Conservation (phyloP, 2,797 vertebrate species). For the Acanthopagrus latus region DNA sequence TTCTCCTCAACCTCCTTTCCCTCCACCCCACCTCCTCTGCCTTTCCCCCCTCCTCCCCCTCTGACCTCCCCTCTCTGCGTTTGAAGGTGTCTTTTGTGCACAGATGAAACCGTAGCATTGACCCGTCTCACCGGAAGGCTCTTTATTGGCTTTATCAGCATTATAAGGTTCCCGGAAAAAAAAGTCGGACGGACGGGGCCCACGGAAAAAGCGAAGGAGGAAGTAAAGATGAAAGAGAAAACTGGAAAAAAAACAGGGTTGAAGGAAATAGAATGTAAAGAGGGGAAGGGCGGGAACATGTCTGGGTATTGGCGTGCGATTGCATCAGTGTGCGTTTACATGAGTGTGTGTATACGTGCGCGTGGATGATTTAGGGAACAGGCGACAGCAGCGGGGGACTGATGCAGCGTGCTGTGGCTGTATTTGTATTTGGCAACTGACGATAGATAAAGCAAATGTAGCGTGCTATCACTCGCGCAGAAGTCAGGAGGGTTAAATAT, state of each 20-base stretch:
- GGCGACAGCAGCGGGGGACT: slow-evolving; percentile 57
- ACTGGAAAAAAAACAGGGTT: background rate
- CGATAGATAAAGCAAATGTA: slow-evolving; percentile 70
- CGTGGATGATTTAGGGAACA: slow-evolving; percentile 53
- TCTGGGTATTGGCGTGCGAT: slow-evolving; percentile 68
- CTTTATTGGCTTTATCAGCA: slow-evolving; percentile 70
- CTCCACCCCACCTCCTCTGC: background rate
- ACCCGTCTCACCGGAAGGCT: slow-evolving; percentile 61
- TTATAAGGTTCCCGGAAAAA: slow-evolving; percentile 25
- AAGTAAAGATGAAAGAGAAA: slow-evolving; percentile 48
- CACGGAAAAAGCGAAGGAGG: background rate
- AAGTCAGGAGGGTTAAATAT: slow-evolving; percentile 65
- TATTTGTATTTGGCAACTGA: slow-evolving; percentile 58
- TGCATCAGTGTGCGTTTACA: slow-evolving; percentile 70
- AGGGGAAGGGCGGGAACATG: slow-evolving; percentile 37
- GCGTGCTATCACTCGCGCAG: slow-evolving; percentile 58
- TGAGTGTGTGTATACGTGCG: slow-evolving; percentile 7
- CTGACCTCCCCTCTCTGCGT: slow-evolving; percentile 44
- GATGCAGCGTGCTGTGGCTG: slow-evolving; percentile 53
- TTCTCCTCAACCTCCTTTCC: slow-evolving; percentile 25
- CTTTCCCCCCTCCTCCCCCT: slow-evolving; percentile 23
- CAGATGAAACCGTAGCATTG: slow-evolving; percentile 65
- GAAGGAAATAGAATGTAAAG: slow-evolving; percentile 38
- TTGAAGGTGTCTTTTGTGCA: slow-evolving; percentile 66
- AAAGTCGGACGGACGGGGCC: slow-evolving; percentile 5